phyloP scores from a whole-genome alignment of 2,113 vertebrate genomes.

The Poeciliopsis occidentalis region DNA sequence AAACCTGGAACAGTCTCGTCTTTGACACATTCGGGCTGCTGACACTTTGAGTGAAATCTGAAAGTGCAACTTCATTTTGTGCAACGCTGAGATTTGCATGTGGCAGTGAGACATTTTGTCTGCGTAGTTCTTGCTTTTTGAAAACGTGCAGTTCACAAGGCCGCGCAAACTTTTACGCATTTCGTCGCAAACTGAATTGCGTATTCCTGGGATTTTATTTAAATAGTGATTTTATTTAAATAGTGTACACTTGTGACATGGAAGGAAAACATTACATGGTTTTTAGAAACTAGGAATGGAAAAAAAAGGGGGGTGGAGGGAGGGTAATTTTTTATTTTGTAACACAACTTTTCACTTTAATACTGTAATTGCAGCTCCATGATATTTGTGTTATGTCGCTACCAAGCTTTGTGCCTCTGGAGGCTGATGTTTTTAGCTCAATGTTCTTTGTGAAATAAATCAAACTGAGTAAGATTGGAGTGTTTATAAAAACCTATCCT shows the following conservation, averaged over 20 bases:
- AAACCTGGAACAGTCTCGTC: background rate
- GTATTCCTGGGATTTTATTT: background rate
- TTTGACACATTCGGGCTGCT: background rate
- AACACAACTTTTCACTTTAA: background rate
- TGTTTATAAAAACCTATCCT: no score
- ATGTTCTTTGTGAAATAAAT: no score
- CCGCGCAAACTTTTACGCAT: background rate
- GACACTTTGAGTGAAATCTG: background rate
- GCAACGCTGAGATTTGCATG: background rate
- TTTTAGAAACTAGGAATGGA: background rate
- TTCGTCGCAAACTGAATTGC: background rate
- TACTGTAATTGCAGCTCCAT: background rate
- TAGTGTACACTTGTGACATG: background rate
- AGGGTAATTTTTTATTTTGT: background rate
- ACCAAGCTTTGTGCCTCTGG: no score
- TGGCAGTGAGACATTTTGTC: background rate
- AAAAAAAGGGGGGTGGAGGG: background rate
- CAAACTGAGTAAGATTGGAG: no score
- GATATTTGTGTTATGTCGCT: no score
- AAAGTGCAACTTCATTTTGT: background rate
- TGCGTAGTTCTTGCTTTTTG: background rate
- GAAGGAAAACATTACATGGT: background rate
- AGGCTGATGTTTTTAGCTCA: no score
- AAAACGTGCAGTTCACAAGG: background rate
- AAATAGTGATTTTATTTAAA: background rate